phyloP scores from a whole-genome alignment of 2,113 vertebrate genomes.

The Pyrgilauda ruficollis region DNA sequence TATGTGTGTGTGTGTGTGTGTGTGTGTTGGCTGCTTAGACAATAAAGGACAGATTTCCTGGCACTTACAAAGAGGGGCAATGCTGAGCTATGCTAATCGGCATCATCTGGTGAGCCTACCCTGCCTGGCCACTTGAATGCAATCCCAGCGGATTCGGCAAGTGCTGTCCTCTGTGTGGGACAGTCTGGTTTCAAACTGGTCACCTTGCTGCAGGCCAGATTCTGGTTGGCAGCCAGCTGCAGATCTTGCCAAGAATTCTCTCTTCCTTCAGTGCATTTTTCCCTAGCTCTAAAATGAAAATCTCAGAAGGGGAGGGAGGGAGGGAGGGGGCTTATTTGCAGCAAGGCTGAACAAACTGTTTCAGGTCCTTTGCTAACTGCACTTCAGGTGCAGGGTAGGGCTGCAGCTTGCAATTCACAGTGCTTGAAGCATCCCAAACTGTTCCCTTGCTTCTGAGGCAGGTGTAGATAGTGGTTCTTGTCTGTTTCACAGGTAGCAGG shows the following conservation, averaged over 20 bases:
- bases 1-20: background rate
- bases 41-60: conserved; percentile 55
- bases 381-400: background rate
- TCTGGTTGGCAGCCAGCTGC: background rate
- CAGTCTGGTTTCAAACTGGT: conserved; percentile 32
- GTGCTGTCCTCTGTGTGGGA: background rate
- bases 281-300: conserved; percentile 16
- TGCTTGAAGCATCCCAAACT: background rate
- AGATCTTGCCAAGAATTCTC: conserved; percentile 24
- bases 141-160: background rate
- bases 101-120: conserved; percentile 51
- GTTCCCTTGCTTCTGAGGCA: background rate
- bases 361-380: background rate
- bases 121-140: background rate
- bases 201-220: background rate
- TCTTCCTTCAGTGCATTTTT: conserved; percentile 19
- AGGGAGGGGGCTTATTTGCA: background rate
- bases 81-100: conserved; percentile 52
- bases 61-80: background rate
- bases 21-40: conserved; percentile 6
- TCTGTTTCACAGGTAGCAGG: background rate
- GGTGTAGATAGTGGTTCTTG: background rate
- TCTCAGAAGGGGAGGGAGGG: background rate
- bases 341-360: background rate
- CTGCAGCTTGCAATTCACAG: background rate